Evolutionary conservation across 2,797 vertebrate genomes (phyloP), one percentile per base, ranked within the genome.

Genomic region (Falco novaeseelandiae): DNA sequence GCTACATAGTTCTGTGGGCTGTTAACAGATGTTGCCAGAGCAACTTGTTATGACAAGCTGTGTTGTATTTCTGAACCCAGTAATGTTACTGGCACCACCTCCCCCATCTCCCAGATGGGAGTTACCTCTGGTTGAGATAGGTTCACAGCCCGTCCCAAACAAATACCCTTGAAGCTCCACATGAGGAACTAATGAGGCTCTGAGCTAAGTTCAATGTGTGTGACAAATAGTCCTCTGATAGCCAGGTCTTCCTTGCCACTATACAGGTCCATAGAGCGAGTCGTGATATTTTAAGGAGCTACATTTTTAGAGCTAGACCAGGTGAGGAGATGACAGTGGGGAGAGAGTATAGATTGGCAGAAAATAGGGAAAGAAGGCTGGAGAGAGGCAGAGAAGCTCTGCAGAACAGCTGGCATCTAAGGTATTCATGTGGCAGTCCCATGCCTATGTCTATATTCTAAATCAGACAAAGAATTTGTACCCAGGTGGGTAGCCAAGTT

Each of bases 11-110:
- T 96, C 83, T 93, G 94, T 83, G 91, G 96, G 93, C 58, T 96
- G 94, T 78, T 96, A 96, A 82, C 91, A 96, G 94, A 95, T 96
- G 93, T 96, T 97, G 94, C 94, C 94, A 95, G 94, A 95, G 93
- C 89, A 94, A 91, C 94, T 93, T 97, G 95, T 95, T 96, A 88
- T 88, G 93, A 95, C 96, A 96, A 62, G 96, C 57, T 93, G 62
- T 69, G 82, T 88, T 93, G 83, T 88, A 91, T 96, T 94, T 96
- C 77, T 95, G 95, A 96, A 85, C 86, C 90, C 85, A 78, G 79
- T 27, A 80, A 89, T 78, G 91, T 85, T 95, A 79, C 58, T 88
- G 82, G 89, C 91, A 91, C 66, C 80, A 83, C 85, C 89, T 91
- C 79, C 79, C 95, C 79, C 77, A 78, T 83, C 91, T 94, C 62